phyloP scores from a whole-genome alignment of 1,140 invertebrate species.

The Rhyacophila brunnea region DNA sequence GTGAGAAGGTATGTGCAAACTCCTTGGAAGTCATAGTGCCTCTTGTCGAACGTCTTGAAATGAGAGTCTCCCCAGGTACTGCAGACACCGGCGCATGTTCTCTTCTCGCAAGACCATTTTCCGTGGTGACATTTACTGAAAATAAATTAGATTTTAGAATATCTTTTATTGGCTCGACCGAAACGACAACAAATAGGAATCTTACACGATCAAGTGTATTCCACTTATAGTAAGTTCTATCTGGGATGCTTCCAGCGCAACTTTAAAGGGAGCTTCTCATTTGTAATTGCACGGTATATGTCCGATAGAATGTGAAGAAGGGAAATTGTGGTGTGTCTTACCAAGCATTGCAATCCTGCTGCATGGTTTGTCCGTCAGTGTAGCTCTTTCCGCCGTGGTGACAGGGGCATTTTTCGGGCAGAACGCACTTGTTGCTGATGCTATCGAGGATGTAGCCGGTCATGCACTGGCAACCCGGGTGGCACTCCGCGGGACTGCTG shows the following conservation, averaged over 20 bases:
- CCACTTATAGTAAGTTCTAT: too few relatives aligned
- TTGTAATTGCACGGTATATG: too few relatives aligned
- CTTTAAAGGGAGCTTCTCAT: too few relatives aligned
- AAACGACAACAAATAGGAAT: too few relatives aligned
- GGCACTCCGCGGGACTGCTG: slow-evolving; percentile 59
- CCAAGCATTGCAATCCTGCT: slow-evolving; percentile 83
- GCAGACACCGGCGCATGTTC: slow-evolving; percentile 69
- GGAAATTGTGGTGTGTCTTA: slow-evolving; percentile 37
- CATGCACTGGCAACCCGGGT: slow-evolving; percentile 76
- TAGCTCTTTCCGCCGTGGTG: slow-evolving; percentile 85
- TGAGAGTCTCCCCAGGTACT: slow-evolving; percentile 85
- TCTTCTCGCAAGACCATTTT: slow-evolving; percentile 67
- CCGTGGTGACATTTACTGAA: slow-evolving; percentile 64
- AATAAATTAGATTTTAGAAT: slow-evolving; percentile 27
- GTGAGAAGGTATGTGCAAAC: slow-evolving; percentile 82
- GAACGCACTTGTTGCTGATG: slow-evolving; percentile 66
- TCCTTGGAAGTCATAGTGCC: slow-evolving; percentile 84
- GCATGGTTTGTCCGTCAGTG: slow-evolving; percentile 70
- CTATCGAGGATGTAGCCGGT: slow-evolving; percentile 72
- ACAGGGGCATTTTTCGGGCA: slow-evolving; percentile 74
- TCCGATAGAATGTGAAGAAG: background rate
- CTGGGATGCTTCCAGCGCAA: too few relatives aligned
- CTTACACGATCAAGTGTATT: too few relatives aligned
- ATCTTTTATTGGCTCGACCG: too few relatives aligned
- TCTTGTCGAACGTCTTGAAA: slow-evolving; percentile 82